Conservation (phyloP, 2,888 invertebrate genomes). For the Acholoe squamosa region DNA sequence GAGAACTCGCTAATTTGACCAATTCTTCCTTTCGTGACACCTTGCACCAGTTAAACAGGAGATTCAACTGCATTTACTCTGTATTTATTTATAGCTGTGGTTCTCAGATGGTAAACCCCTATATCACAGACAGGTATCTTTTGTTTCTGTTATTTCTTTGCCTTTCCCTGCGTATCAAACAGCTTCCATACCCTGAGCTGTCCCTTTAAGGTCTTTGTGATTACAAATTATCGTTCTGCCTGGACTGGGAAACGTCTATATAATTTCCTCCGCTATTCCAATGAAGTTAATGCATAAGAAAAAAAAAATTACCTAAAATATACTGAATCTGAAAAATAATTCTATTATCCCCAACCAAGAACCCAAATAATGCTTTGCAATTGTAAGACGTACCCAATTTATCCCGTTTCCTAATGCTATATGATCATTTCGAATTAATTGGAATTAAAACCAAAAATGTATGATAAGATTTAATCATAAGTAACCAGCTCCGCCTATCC, state of each 20-base stretch:
- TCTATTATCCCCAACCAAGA: too few relatives aligned
- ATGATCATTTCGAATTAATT: not conserved
- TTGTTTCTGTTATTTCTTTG: slow-evolving; percentile 53
- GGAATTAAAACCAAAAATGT: not conserved
- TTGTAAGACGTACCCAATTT: too few relatives aligned
- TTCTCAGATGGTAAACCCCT: slow-evolving; percentile 58
- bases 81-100: slow-evolving; percentile 60
- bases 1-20: too few relatives aligned
- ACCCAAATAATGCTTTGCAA: too few relatives aligned
- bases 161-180: slow-evolving; percentile 54
- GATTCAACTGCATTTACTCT: slow-evolving; percentile 36
- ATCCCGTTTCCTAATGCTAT: too few relatives aligned
- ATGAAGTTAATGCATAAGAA: too few relatives aligned
- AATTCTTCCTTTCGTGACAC: too few relatives aligned
- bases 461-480: not conserved
- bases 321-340: too few relatives aligned
- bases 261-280: too few relatives aligned
- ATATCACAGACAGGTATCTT: slow-evolving; percentile 52
- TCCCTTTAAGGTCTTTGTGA: slow-evolving; percentile 9
- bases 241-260: too few relatives aligned
- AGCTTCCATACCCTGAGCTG: slow-evolving; percentile 37
- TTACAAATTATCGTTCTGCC: not conserved
- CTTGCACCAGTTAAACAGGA: not conserved
- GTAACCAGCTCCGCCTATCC: too few relatives aligned
- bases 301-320: too few relatives aligned